phyloP scores from a whole-genome alignment of 2,888 invertebrate genomes.

The Conus canariensis region DNA sequence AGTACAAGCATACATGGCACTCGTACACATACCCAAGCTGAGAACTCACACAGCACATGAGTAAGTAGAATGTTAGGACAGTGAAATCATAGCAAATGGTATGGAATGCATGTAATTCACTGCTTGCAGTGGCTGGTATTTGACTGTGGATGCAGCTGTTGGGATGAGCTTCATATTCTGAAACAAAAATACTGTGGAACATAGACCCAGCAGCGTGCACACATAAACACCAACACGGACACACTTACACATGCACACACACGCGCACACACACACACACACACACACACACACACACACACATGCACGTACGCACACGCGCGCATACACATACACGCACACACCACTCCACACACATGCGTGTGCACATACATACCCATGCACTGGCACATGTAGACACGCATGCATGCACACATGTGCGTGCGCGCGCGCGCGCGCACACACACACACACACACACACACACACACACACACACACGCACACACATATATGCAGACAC shows the following conservation, averaged over 20 bases:
- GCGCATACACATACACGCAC: background rate
- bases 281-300: background rate
- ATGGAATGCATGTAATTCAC: too few relatives aligned
- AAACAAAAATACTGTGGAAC: too few relatives aligned
- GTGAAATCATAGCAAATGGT: too few relatives aligned
- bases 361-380: background rate
- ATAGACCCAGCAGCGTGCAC: background rate
- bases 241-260: background rate
- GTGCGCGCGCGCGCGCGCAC: background rate
- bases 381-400: background rate
- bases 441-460: conserved; percentile 9
- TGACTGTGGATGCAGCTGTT: too few relatives aligned
- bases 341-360: background rate
- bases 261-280: background rate
- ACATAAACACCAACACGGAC: background rate
- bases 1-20: too few relatives aligned
- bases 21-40: too few relatives aligned
- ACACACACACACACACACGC: background rate
- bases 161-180: too few relatives aligned
- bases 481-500: too few relatives aligned
- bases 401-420: background rate
- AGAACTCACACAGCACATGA: too few relatives aligned
- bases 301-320: background rate
- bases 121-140: too few relatives aligned
- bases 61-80: too few relatives aligned